Percentiles rank a stretch among this genome's conserved stretches.
These are phyloP conservation scores for Hydrolagus affinis DNA, from an alignment of 2,113 vertebrate genomes.

Conservation along the genomic window DNA sequence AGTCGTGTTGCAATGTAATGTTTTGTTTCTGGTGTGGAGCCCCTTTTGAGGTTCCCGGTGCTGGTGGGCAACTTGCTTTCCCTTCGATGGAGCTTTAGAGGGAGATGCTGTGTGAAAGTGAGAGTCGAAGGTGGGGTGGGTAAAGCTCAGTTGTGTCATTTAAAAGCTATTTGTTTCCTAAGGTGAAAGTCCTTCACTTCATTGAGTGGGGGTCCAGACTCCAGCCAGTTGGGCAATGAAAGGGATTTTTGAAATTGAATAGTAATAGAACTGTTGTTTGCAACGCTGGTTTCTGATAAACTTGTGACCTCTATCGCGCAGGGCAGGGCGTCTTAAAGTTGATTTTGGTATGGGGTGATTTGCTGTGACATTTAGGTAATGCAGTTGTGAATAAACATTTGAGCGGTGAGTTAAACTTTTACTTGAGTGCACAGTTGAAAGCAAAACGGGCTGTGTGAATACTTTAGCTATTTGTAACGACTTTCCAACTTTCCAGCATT, in stretches of 20 bases:
- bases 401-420: neutral
- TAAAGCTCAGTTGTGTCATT: neutral
- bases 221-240: too few relatives aligned
- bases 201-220: neutral
- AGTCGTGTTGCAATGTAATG: neutral
- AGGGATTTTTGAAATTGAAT: neutral
- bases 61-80: neutral
- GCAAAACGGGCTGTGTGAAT: neutral
- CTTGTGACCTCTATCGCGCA: neutral
- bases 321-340: neutral
- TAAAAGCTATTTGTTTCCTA: neutral
- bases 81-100: neutral
- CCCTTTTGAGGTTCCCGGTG: neutral
- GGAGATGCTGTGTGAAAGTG: slow-evolving; percentile 18
- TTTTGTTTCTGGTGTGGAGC: neutral
- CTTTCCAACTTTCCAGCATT: neutral
- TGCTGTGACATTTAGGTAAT: neutral
- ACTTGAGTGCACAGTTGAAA: neutral
- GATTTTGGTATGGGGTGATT: neutral
- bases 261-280: neutral
- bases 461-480: neutral
- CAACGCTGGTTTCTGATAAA: neutral
- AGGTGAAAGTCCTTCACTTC: slow-evolving; percentile 15
- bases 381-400: neutral
- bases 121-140: neutral